Conservation (phyloP, 2,888 invertebrate genomes). For the Agonopterix alstromeriana region DNA sequence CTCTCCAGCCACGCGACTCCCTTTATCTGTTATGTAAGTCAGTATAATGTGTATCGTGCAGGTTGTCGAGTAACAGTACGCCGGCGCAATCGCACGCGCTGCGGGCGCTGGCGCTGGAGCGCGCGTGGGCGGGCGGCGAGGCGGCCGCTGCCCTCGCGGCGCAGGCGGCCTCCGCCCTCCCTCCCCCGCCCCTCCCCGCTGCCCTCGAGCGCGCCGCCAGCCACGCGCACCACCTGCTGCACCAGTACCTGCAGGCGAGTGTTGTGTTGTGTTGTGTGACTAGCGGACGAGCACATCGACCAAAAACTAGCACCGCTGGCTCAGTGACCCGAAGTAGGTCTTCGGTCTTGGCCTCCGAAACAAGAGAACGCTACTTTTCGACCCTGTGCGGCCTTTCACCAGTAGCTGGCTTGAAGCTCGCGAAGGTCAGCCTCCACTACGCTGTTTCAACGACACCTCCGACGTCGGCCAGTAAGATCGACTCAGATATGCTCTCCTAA, state of each 20-base stretch:
- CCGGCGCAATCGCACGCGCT: constrained; percentile 41
- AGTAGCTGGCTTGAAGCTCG: not conserved
- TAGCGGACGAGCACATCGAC: not conserved
- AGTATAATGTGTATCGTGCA: constrained; percentile 5
- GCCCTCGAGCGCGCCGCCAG: constrained; percentile 61
- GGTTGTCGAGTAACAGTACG: constrained; percentile 38
- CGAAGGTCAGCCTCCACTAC: too few relatives aligned
- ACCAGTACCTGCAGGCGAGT: constrained; percentile 59
- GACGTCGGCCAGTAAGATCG: not conserved
- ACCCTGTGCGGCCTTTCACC: too few relatives aligned
- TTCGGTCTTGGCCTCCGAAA: too few relatives aligned
- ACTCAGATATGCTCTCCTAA: too few relatives aligned
- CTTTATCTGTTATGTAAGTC: too few relatives aligned
- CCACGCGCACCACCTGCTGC: constrained; percentile 62
- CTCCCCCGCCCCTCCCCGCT: constrained; percentile 61
- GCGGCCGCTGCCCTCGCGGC: constrained; percentile 60
- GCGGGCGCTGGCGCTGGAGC: constrained; percentile 61
- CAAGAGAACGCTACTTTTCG: too few relatives aligned
- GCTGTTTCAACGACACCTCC: not conserved
- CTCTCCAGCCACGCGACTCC: too few relatives aligned
- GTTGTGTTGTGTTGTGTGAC: not conserved
- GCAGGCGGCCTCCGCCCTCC: constrained; percentile 58
- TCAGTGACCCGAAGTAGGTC: too few relatives aligned
- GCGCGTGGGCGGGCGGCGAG: constrained; percentile 67
- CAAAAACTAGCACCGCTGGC: too few relatives aligned